Evolutionary conservation across 92 coral and sea anemone genomes (phyloP).

Genomic region (Metridium senile): DNA sequence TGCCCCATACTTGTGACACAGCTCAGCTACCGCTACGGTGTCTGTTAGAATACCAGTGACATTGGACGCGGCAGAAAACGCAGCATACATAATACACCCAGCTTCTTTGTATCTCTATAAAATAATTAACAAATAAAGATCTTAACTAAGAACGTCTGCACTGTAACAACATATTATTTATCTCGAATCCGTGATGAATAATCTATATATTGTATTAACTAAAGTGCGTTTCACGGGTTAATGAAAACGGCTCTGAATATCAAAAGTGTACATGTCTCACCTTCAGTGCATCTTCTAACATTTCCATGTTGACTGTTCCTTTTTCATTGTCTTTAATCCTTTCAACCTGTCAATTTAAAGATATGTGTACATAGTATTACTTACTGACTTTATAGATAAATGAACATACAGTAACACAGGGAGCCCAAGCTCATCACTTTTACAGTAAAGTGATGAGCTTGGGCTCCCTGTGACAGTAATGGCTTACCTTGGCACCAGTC

Average conservation of each 20-base stretch:
- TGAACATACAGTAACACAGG: no score
- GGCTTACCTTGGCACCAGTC: no score
- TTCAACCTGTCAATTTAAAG: constrained; percentile 50
- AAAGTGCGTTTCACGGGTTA: no score
- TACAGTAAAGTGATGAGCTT: no score
- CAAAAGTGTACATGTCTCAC: constrained; percentile 34
- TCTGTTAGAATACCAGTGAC: constrained; percentile 82
- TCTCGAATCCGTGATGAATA: no score
- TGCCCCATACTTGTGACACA: constrained; percentile 77
- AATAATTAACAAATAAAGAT: not conserved
- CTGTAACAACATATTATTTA: no score
- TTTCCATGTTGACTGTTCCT: constrained; percentile 77
- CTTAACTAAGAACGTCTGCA: no score
- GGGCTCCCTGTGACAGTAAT: no score
- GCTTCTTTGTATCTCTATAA: constrained; percentile 59
- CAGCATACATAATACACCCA: constrained; percentile 56
- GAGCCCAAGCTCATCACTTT: no score
- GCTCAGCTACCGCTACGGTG: constrained; percentile 73
- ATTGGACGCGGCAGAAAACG: constrained; percentile 85
- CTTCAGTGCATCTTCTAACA: constrained; percentile 58
- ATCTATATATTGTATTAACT: no score
- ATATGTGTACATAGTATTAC: not conserved
- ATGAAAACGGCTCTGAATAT: no score
- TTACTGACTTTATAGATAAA: no score
- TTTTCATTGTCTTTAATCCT: constrained; percentile 61